A percentile compares a stretch with the other conserved stretches of the same genome.
Conservation (phyloP, 2,888 invertebrate species). For the Keiferia lycopersicella region DNA sequence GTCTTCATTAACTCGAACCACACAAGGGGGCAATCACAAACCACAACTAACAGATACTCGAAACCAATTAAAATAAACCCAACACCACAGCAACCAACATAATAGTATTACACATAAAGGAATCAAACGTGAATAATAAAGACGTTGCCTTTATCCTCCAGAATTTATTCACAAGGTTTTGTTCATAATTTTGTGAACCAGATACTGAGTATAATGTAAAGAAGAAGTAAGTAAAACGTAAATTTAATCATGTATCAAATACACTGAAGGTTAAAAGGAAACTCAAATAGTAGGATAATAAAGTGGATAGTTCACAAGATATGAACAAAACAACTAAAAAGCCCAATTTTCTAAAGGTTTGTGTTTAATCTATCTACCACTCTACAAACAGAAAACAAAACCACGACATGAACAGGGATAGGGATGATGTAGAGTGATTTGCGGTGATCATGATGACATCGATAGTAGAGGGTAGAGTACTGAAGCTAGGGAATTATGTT, state of each 20-base stretch:
- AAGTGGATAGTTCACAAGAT: slow-evolving; percentile 56
- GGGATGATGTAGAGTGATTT: slow-evolving; percentile 42
- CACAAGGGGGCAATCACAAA: background rate
- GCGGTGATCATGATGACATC: slow-evolving; percentile 41
- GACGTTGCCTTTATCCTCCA: slow-evolving; percentile 61
- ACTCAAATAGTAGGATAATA: too few species aligned
- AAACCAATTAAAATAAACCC: slow-evolving; percentile 5
- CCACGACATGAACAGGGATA: slow-evolving; percentile 34
- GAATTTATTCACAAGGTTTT: slow-evolving; percentile 56
- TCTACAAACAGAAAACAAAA: slow-evolving; percentile 42
- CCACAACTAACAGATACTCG: background rate
- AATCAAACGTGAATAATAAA: slow-evolving; percentile 46
- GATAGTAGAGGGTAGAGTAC: slow-evolving; percentile 34
- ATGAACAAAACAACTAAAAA: slow-evolving; percentile 66
- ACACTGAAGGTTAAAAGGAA: background rate
- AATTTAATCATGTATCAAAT: background rate
- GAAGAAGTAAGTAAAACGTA: slow-evolving; percentile 3
- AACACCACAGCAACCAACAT: background rate
- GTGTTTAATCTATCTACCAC: slow-evolving; percentile 62
- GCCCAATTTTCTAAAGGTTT: slow-evolving; percentile 77
- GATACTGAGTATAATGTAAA: slow-evolving; percentile 26
- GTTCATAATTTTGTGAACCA: slow-evolving; percentile 65
- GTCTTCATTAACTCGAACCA: slow-evolving; percentile 48
- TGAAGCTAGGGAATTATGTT: slow-evolving; percentile 29
- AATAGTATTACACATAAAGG: background rate